Conservation (phyloP, 1,140 invertebrate species). For the Lamellibrachia luymesi region DNA sequence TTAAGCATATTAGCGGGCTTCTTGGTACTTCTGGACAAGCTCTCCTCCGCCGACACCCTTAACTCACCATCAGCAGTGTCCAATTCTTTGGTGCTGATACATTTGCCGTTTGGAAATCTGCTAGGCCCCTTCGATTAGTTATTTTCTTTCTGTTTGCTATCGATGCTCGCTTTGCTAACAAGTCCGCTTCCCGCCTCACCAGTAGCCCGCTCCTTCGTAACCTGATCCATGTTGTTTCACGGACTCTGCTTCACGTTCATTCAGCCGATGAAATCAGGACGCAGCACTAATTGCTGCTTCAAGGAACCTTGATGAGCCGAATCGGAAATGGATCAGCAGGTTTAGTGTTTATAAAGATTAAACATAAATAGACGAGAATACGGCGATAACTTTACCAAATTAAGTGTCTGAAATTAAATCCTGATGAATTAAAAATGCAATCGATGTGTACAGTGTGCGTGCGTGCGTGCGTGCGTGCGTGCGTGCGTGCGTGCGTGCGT, state of each 20-base stretch:
- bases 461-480: neutral
- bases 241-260: neutral
- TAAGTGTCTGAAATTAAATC: neutral
- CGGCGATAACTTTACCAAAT: neutral
- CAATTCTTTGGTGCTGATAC: no score
- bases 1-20: no score
- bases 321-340: no score
- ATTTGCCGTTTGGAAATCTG: no score
- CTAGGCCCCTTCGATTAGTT: no score
- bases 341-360: neutral
- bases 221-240: neutral
- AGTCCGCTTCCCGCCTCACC: neutral
- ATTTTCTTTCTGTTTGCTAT: neutral
- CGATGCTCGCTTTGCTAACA: neutral
- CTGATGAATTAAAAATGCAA: neutral
- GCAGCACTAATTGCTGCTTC: neutral
- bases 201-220: neutral
- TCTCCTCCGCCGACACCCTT: no score
- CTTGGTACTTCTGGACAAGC: no score
- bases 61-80: no score
- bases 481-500: no score
- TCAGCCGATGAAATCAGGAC: neutral
- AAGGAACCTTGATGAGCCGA: neutral
- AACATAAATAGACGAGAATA: neutral
- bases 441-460: neutral